phyloP scores from a whole-genome alignment of 2,797 vertebrate genomes.

The Notolepis coatsorum region DNA sequence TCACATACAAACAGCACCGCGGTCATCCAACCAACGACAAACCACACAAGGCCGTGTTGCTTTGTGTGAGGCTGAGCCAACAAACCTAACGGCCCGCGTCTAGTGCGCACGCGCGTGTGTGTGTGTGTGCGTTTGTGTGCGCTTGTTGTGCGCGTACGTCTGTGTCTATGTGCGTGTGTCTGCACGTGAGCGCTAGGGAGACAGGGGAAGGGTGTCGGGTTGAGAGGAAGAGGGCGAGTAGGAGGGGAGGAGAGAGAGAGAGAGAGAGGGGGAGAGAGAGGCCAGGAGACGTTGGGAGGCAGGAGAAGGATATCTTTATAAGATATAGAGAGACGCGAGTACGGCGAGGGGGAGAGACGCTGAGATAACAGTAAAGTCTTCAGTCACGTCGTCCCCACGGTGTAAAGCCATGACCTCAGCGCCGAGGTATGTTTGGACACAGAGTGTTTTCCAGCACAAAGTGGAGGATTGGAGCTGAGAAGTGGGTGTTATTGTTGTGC shows the following conservation, averaged over 20 bases:
- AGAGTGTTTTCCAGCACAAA: background rate
- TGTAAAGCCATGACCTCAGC: slow-evolving; percentile 26
- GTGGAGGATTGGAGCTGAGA: too few species aligned
- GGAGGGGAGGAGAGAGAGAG: slow-evolving; percentile 41
- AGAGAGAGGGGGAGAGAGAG: slow-evolving; percentile 43
- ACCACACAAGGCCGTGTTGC: slow-evolving; percentile 28
- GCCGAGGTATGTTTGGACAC: slow-evolving; percentile 12
- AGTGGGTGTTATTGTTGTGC: too few species aligned
- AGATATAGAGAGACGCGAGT: slow-evolving; percentile 10
- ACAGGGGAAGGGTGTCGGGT: slow-evolving; percentile 61
- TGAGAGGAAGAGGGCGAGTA: slow-evolving; percentile 37
- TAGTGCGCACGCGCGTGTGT: slow-evolving; percentile 20
- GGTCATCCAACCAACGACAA: slow-evolving; percentile 28
- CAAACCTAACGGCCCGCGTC: slow-evolving; percentile 4
- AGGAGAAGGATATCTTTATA: slow-evolving; percentile 15
- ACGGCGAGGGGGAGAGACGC: background rate
- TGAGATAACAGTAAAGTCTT: background rate
- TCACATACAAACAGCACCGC: slow-evolving; percentile 49
- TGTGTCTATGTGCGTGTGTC: slow-evolving; percentile 23
- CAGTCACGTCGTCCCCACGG: background rate
- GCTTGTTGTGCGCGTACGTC: too few species aligned
- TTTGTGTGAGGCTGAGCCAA: slow-evolving; percentile 20
- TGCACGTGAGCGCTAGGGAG: slow-evolving; percentile 51
- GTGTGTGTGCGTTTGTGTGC: slow-evolving; percentile 1
- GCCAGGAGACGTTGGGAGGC: slow-evolving; percentile 13